Conservation (phyloP, 1,140 invertebrate genomes). For the Ceratina calcarata region DNA sequence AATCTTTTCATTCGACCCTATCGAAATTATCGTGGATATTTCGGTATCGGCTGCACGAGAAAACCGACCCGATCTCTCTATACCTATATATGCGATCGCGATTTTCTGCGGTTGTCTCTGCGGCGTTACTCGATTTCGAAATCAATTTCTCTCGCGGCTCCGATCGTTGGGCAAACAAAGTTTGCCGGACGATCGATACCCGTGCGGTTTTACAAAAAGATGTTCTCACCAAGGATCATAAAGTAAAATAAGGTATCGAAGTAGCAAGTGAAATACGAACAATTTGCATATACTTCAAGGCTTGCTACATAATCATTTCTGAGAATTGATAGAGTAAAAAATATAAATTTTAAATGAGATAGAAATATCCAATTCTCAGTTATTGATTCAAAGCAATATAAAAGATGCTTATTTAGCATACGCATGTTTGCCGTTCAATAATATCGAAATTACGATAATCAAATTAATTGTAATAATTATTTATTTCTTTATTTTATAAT, state of each 20-base stretch:
- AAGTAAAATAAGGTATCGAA: too few species aligned
- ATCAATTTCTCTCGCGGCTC: constrained; percentile 41
- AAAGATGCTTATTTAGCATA: too few species aligned
- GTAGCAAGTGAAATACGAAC: too few species aligned
- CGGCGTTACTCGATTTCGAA: constrained; percentile 49
- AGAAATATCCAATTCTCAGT: too few species aligned
- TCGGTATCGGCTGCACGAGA: not conserved
- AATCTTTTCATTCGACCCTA: constrained; percentile 32
- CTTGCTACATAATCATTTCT: too few species aligned
- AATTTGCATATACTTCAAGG: too few species aligned
- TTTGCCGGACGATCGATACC: constrained; percentile 5
- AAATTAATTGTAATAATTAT: too few species aligned
- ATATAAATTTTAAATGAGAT: too few species aligned
- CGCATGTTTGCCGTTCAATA: not conserved
- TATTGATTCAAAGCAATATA: too few species aligned
- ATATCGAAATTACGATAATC: not conserved
- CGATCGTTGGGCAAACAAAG: constrained; percentile 27
- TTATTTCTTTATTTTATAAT: too few species aligned
- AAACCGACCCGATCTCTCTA: constrained; percentile 2
- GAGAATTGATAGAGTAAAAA: too few species aligned
- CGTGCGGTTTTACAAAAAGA: constrained; percentile 43
- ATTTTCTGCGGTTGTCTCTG: constrained; percentile 48
- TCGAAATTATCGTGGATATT: constrained; percentile 7
- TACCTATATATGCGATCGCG: not conserved
- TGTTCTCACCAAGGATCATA: not conserved